Percentiles rank a stretch among this genome's conserved stretches.
Evolutionary conservation across 2,888 invertebrate genomes (phyloP).

Genomic region (Drosophila pseudotakahashii): DNA sequence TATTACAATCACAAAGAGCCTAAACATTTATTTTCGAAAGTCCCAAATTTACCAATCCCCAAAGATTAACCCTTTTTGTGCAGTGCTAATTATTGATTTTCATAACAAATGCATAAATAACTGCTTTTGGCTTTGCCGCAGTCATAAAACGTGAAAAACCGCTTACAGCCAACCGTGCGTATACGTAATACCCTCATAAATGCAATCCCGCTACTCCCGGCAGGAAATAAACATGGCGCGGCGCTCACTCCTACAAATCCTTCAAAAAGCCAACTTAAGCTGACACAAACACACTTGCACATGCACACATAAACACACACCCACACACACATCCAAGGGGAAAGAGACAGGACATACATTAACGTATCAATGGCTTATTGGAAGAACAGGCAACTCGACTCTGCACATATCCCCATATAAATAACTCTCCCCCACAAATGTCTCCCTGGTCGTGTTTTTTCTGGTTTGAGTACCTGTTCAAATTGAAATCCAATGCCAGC

Average conservation of each 20-base stretch:
- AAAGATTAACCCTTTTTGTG: not conserved
- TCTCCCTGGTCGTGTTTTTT: not conserved
- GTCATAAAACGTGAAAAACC: slow-evolving; percentile 15
- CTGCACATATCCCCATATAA: slow-evolving; percentile 35
- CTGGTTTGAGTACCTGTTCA: slow-evolving; percentile 49
- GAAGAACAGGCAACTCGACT: slow-evolving; percentile 31
- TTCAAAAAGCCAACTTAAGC: slow-evolving; percentile 60
- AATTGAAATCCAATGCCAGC: slow-evolving; percentile 66
- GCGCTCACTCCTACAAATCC: slow-evolving; percentile 55
- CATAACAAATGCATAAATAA: slow-evolving; percentile 38
- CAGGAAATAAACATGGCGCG: slow-evolving; percentile 40
- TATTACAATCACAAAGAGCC: slow-evolving; percentile 5
- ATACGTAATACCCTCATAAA: slow-evolving; percentile 50
- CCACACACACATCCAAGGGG: not conserved
- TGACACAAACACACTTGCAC: slow-evolving; percentile 41
- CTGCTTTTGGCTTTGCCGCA: slow-evolving; percentile 4
- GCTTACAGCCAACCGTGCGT: slow-evolving; percentile 23
- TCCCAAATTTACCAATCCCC: slow-evolving; percentile 4
- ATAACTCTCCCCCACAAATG: slow-evolving; percentile 28
- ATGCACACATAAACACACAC: slow-evolving; percentile 5
- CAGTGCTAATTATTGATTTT: slow-evolving; percentile 25
- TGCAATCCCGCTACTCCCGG: slow-evolving; percentile 30
- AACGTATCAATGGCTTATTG: slow-evolving; percentile 75
- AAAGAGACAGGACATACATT: slow-evolving; percentile 53
- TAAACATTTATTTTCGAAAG: slow-evolving; percentile 7